phyloP scores from a whole-genome alignment of 2,113 vertebrate species.

The Ochotona curzoniae region DNA sequence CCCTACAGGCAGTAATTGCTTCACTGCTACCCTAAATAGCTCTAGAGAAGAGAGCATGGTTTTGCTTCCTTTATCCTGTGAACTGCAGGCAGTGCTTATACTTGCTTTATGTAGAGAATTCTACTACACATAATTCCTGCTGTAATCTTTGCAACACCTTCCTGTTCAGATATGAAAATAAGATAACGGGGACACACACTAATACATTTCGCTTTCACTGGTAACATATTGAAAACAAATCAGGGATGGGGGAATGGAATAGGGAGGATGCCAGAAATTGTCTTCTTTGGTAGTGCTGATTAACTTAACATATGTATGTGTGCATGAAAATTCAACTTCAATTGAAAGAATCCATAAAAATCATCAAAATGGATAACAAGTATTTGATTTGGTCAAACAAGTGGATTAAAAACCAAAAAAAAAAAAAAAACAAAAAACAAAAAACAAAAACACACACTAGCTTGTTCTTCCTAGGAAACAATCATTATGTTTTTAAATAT shows the following conservation, averaged over 20 bases:
- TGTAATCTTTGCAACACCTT: constrained; percentile 14
- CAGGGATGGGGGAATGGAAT: neutral
- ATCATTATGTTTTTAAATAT: too few species aligned
- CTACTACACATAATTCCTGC: constrained; percentile 21
- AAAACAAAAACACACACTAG: too few species aligned
- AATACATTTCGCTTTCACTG: neutral
- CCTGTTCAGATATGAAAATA: constrained; percentile 9
- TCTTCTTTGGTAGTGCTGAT: neutral
- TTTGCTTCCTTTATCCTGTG: constrained; percentile 59
- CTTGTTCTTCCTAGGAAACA: too few species aligned
- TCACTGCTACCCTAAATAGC: constrained; percentile 56
- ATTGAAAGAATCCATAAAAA: neutral
- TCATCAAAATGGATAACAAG: neutral
- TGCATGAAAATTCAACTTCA: constrained; percentile 6
- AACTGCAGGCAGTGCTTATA: constrained; percentile 26
- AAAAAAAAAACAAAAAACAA: too few species aligned
- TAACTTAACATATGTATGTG: neutral
- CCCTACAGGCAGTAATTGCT: constrained; percentile 69
- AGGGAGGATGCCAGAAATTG: neutral
- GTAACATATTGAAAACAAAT: neutral
- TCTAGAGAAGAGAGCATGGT: constrained; percentile 64
- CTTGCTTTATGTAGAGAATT: constrained; percentile 44
- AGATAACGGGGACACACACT: neutral
- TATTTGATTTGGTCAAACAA: neutral
- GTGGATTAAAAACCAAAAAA: neutral